Evolutionary conservation across 2,113 vertebrate genomes (phyloP), one percentile per base, ranked within the genome.

Genomic region (Lagopus leucura): DNA sequence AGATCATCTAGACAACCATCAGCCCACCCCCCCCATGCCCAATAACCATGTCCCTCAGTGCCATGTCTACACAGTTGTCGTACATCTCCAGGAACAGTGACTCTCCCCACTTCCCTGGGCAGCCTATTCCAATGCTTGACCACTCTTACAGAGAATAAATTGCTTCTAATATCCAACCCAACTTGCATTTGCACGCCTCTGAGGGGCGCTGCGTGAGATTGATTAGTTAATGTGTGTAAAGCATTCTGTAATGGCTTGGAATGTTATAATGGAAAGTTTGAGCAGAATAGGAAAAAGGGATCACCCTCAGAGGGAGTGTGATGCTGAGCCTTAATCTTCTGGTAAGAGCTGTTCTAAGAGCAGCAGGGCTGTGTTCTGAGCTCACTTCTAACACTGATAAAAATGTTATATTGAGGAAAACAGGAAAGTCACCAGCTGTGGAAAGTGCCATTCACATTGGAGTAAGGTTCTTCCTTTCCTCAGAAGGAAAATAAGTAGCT

Each of bases 221-320:
- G 89, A 67, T 91, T 82, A 76, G 32, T 78, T 70, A 58, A 58
- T 43, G 47, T 19, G 40, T 85, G 66, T 74, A 73, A 77, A 15
- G 0, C 19, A 1, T 52, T 85, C 57, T 81, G 38, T 83, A 92
- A 88, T 67, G 83, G 89, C 57, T 95, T 50, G 63, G 71, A 80
- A 88, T 43, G 34, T 30, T 78, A 8, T 16, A n/a, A 80, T 0
- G 1, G 57, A 43, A 71, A 61, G n/a, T 32, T 61, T 82, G 75
- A 95, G 75, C 42, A 65, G 52, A 65, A 58, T 61, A 38, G 43
- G 42, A 43, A 74, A 77, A 77, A 58, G 45, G n/a, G 30, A 75
- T 83, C 67, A 77, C 61, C 52, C 73, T 86, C 45, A 80, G 30
- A 88, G 42, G 42, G n/a, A 66, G 30, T 27, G 34, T 24, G 42